Conservation (phyloP, 2,888 invertebrate genomes). For the Idaea biselata region DNA sequence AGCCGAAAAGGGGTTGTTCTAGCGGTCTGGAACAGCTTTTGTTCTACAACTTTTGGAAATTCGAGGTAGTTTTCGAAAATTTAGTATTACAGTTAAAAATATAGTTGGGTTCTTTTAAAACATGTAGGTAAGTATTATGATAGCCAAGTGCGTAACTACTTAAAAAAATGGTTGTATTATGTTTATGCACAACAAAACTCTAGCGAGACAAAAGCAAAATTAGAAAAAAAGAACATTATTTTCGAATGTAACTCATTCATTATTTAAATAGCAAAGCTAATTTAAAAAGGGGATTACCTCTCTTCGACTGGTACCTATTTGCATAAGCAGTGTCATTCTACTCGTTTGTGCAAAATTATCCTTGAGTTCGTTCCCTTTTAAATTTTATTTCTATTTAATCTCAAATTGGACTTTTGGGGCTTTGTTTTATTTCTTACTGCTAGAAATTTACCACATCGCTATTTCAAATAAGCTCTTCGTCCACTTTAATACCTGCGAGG, state of each 20-base stretch:
- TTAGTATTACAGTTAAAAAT: too few relatives aligned
- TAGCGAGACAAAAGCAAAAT: too few relatives aligned
- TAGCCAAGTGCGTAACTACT: too few relatives aligned
- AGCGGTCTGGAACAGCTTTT: too few relatives aligned
- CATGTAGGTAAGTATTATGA: too few relatives aligned
- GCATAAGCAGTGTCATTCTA: constrained; percentile 4
- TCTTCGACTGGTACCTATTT: not conserved
- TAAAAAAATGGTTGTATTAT: too few relatives aligned
- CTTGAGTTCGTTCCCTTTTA: not conserved
- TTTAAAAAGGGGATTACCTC: constrained; percentile 2
- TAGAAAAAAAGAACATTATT: too few relatives aligned
- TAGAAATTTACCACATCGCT: not conserved
- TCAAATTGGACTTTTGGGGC: not conserved
- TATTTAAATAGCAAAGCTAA: not conserved
- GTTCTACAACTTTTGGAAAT: too few relatives aligned
- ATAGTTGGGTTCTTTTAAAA: too few relatives aligned
- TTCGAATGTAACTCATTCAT: not conserved
- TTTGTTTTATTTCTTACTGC: not conserved
- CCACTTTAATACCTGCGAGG: not conserved
- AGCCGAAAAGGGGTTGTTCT: too few relatives aligned
- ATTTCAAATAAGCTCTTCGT: not conserved
- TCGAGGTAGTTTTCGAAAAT: too few relatives aligned
- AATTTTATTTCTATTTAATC: not conserved
- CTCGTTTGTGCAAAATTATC: constrained; percentile 3
- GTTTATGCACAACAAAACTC: too few relatives aligned